Conservation (phyloP, 2,888 invertebrate species). For the Dorcus hopei region DNA sequence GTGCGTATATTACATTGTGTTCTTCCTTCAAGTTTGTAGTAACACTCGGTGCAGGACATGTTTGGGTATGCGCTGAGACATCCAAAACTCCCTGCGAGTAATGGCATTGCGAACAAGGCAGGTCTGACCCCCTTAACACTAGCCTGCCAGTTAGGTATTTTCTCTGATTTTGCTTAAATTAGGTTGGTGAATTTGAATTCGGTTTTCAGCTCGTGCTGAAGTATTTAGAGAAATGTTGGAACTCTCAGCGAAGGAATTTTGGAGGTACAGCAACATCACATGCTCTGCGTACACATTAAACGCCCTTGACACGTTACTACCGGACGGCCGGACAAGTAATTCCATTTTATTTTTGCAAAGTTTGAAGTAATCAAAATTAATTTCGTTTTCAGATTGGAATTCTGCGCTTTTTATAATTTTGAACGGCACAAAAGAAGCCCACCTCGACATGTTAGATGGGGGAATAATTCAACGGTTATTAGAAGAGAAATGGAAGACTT, state of each 20-base stretch:
- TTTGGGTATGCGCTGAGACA: constrained; percentile 96
- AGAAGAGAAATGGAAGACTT: constrained; percentile 99
- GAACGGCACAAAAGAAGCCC: constrained; percentile 95
- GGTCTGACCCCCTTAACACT: constrained; percentile 94
- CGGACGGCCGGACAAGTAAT: constrained; percentile 93
- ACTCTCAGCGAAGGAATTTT: constrained; percentile 90
- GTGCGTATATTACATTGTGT: constrained; percentile 52
- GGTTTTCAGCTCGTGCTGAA: constrained; percentile 69
- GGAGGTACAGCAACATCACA: constrained; percentile 98
- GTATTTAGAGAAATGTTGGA: constrained; percentile 99
- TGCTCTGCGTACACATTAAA: constrained; percentile 97
- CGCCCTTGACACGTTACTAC: constrained; percentile 90
- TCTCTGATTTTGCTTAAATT: neutral
- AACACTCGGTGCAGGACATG: constrained; percentile 73
- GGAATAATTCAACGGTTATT: constrained; percentile 95
- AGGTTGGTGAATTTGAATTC: too few relatives aligned
- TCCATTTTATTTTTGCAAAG: constrained; percentile 6
- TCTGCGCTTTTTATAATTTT: constrained; percentile 96
- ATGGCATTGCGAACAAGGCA: constrained; percentile 82
- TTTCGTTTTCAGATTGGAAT: constrained; percentile 78
- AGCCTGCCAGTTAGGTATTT: constrained; percentile 81
- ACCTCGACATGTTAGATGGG: constrained; percentile 97
- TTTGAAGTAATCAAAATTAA: neutral
- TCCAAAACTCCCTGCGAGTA: constrained; percentile 88
- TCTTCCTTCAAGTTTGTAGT: neutral